A percentile compares a stretch with the other conserved stretches of the same genome.
These are phyloP conservation scores for Elachura formosa DNA, from an alignment of 2,113 vertebrate species.

Conservation along the genomic window DNA sequence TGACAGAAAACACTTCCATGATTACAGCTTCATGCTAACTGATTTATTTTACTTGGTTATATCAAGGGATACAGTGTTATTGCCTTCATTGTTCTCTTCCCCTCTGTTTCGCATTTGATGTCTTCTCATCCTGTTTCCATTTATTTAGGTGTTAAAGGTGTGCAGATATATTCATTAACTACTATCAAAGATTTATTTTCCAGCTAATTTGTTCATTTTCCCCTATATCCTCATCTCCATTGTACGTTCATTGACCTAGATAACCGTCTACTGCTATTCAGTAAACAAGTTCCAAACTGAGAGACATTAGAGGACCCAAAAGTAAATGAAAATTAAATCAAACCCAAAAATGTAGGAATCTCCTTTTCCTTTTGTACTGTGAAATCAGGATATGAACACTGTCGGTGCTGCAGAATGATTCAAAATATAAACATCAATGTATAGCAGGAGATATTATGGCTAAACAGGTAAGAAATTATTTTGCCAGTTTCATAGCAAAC, in stretches of 20 bases:
- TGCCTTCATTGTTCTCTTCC: constrained; percentile 1
- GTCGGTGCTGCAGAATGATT: neutral
- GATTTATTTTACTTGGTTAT: neutral
- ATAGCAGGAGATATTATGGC: neutral
- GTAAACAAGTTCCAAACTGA: neutral
- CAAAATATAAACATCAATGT: neutral
- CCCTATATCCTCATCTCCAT: neutral
- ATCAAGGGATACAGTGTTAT: neutral
- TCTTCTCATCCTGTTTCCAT: neutral
- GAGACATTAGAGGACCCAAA: neutral
- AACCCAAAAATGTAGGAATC: neutral
- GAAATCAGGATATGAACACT: neutral
- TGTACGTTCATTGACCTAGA: neutral
- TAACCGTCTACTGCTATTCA: neutral
- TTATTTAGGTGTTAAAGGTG: neutral
- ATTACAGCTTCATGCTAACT: neutral
- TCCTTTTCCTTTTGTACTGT: neutral
- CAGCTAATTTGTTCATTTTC: neutral
- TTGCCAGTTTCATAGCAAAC: neutral
- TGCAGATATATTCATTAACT: neutral
- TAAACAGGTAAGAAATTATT: neutral
- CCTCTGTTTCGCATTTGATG: neutral
- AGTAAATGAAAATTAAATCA: neutral
- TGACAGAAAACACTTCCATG: neutral
- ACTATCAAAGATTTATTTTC: neutral